Base-by-base conservation (phyloP, 2,888 invertebrate genomes). In the Spatulosminthurus flaviceps region DNA sequence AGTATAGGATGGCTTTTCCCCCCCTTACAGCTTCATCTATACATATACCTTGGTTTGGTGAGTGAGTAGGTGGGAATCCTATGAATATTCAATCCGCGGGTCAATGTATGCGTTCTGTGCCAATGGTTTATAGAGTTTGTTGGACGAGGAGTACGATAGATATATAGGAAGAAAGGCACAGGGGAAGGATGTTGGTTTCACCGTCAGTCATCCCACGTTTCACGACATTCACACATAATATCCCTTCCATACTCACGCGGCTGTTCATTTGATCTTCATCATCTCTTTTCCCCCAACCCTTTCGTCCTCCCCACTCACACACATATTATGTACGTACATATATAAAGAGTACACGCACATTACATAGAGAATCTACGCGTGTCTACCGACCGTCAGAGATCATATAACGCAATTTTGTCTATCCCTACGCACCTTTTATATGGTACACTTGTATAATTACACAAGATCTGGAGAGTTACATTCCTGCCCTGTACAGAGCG, bases 251-350 rank as follows among this genome's bases (percentile, higher is more conserved):
- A 43, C 71, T 22, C 71, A 72, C 42, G 11, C 41, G 21, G 29
- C 43, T 72, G 9, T 26, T 16, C 26, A 70, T 43, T 72, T 72
- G 71, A 72, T 72, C 43, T 72, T 72, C 71, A 72, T 21, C n/a
- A n/a, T n/a, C n/a, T n/a, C 51, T n/a, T 51, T 51, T 51, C n/a
- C 51, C 51, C 9, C n/a, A 41, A 41, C 2, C 51, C 16, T 51
- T 51, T 51, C n/a, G 9, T 11, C 51, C 51, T 51, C 51, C 2
- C 51, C n/a, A n/a, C n/a, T n/a, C n/a, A n/a, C n/a, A n/a, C n/a
- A n/a, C n/a, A n/a, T n/a, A n/a, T n/a, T n/a, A n/a, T n/a, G n/a
- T n/a, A n/a, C n/a, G n/a, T n/a, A n/a, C n/a, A n/a, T n/a, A n/a
- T n/a, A n/a, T n/a, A n/a, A n/a, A n/a, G n/a, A n/a, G n/a, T n/a